Evolutionary conservation across 2,797 vertebrate species (phyloP), one percentile per base, ranked within the genome.

Genomic region (Sardinella longiceps): DNA sequence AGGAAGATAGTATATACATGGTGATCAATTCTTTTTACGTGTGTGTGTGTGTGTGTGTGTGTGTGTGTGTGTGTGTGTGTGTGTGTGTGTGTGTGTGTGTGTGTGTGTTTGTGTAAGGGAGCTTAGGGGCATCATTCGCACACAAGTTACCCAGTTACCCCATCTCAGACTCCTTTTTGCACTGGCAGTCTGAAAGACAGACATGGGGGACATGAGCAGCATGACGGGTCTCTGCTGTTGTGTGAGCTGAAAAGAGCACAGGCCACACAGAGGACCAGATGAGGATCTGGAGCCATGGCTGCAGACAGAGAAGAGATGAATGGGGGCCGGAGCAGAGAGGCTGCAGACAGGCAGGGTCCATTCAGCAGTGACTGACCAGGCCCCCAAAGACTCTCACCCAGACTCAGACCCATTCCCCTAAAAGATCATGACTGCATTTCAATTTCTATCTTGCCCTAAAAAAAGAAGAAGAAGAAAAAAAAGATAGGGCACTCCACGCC

Each of bases 91-190:
- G 25, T 74, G 33, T 37, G 33, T 18, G 33, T 20, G 30, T 74
- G 66, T 74, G 66, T 43, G 82, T 77, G 77, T 12, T 53, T 83
- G 84, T 60, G 58, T 70, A 60, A 60, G n/a, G 56, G 87, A 89
- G 85, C 86, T 91, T 88, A 86, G 46, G n/a, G 82, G 66, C 82
- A 90, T 87, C 88, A 90, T 87, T 80, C 87, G 82, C 39, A 53
- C 80, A 80, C 81, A 84, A 86, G 86, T 84, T 90, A 91, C 90
- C 88, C 12, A 4, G 46, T 2, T 33, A 60, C 23, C 63, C 48
- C 82, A 91, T 91, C 89, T 88, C 81, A 60, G 50, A 80, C 77
- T 60, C n/a, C 87, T 89, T 88, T 87, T 56, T 33, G 48, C 4
- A 14, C 12, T 1, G 70, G 15, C 70, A 77, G 70, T 30, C 45